Evolutionary conservation across 2,888 invertebrate species (phyloP), one percentile per base, ranked within the genome.

Genomic region (Cyclophora punctaria): DNA sequence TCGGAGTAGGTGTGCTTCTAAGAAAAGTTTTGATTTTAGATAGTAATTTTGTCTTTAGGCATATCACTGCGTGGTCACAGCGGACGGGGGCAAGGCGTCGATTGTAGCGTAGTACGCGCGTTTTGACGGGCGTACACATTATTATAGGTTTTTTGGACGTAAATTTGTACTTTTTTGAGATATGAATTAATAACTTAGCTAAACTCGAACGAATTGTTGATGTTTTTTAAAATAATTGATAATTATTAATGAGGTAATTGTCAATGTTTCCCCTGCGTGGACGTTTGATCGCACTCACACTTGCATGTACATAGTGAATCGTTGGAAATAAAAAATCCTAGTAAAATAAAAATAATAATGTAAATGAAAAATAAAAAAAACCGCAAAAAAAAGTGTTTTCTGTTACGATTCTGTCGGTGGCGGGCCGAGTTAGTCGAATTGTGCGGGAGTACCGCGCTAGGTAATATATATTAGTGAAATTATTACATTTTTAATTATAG

Each of bases 221-320:
- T 55, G 57, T 62, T 60, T 53, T 56, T 59, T 60, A 49, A 53
- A 54, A 51, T 52, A 59, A 55, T 55, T 47, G 20, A 49, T 37
- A 37, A 4, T 37, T 20, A 20, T 20, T 37, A 37, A 5, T 37
- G 37, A 37, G 5, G 37, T 37, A 37, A 37, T 37, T 37, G 46
- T 63, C 55, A 56, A 56, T 59, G 61, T 59, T 58, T 53, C 57
- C 58, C 57, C 59, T 58, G 56, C 50, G 51, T 58, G 56, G 55
- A 75, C 75, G 73, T 78, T 60, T 57, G 55, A 59, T 78, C 75
- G 80, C 83, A 82, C 83, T 74, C 51, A 58, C 63, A 63, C 82
- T 80, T 78, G 76, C 83, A 83, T 83, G 81, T 81, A 80, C 63
- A 83, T 80, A 81, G 80, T 59, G 60, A 60, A 58, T 58, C 56